A percentile compares a stretch with the other conserved stretches of the same genome.
Evolutionary conservation across 92 coral and sea anemone species (phyloP).

Genomic region (Hydrozoanthus gracilis): DNA sequence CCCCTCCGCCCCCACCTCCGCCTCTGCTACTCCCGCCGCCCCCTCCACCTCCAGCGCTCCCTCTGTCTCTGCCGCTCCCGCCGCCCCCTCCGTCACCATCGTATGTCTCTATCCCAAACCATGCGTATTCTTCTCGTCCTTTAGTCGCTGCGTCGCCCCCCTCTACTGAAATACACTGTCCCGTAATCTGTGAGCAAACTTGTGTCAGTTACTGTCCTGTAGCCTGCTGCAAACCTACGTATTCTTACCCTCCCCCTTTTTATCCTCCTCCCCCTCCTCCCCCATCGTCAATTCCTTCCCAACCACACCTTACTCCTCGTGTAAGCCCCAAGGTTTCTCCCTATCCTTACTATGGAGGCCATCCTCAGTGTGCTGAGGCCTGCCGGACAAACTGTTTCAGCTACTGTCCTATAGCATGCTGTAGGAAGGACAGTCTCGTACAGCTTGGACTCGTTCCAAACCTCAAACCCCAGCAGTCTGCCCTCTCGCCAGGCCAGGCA

Average conservation of each 20-base stretch:
- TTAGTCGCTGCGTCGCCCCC: neutral
- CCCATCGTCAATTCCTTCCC: constrained; percentile 31
- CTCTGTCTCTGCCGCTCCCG: constrained; percentile 13
- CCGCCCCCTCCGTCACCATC: constrained; percentile 48
- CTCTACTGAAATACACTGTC: constrained; percentile 47
- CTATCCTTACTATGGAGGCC: constrained; percentile 49
- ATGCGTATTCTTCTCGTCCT: neutral
- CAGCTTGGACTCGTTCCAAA: constrained; percentile 54
- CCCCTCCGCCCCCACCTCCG: constrained; percentile 43
- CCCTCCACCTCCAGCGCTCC: constrained; percentile 41
- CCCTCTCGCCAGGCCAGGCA: constrained; percentile 7
- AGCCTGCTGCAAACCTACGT: constrained; percentile 69
- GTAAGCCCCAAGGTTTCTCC: constrained; percentile 16
- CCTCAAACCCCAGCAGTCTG: constrained; percentile 4
- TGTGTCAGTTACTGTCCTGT: constrained; percentile 89
- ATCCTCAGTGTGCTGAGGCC: constrained; percentile 59
- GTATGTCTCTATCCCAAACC: constrained; percentile 5
- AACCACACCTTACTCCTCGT: constrained; percentile 10
- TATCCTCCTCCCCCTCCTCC: constrained; percentile 59
- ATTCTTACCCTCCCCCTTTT: constrained; percentile 38
- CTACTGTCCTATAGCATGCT: constrained; percentile 86
- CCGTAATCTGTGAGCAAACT: constrained; percentile 65
- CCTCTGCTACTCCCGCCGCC: constrained; percentile 50
- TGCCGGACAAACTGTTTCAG: constrained; percentile 71
- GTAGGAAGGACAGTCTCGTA: constrained; percentile 58